These are phyloP conservation scores for Aleiodes alternator DNA, from an alignment of 2,888 invertebrate genomes.

Conservation along the genomic window DNA sequence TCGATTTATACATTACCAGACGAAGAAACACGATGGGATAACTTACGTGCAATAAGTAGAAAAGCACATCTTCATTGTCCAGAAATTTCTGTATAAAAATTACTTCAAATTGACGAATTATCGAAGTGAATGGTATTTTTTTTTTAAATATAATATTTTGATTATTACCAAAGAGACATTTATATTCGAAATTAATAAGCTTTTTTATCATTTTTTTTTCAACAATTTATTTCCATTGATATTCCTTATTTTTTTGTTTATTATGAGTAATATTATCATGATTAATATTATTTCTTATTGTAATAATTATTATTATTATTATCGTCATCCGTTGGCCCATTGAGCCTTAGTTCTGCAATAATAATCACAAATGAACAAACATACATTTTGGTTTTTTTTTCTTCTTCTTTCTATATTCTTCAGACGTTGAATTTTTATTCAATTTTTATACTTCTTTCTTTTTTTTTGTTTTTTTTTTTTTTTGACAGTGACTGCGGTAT, in stretches of 20 bases:
- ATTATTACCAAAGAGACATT: constrained; percentile 30
- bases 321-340: constrained; percentile 5
- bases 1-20: constrained; percentile 61
- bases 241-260: constrained; percentile 11
- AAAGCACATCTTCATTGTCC: constrained; percentile 61
- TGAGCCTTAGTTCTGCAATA: constrained; percentile 1
- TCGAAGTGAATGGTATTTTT: no score
- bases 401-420: constrained; percentile 5
- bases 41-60: constrained; percentile 50
- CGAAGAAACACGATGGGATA: constrained; percentile 44
- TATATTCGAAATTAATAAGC: constrained; percentile 9
- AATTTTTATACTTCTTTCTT: constrained; percentile 21
- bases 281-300: constrained; percentile 15
- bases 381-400: no score
- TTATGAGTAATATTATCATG: constrained; percentile 20
- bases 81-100: neutral
- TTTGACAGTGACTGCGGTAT: constrained; percentile 30
- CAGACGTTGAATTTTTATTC: constrained; percentile 8
- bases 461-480: constrained; percentile 12
- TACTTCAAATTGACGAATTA: no score
- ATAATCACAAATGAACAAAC: neutral
- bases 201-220: constrained; percentile 18
- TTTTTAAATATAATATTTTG: constrained; percentile 1
- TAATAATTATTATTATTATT: constrained; percentile 2
- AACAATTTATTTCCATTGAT: constrained; percentile 22